Conservation (phyloP, 2,888 invertebrate genomes). For the Lingula anatina region DNA sequence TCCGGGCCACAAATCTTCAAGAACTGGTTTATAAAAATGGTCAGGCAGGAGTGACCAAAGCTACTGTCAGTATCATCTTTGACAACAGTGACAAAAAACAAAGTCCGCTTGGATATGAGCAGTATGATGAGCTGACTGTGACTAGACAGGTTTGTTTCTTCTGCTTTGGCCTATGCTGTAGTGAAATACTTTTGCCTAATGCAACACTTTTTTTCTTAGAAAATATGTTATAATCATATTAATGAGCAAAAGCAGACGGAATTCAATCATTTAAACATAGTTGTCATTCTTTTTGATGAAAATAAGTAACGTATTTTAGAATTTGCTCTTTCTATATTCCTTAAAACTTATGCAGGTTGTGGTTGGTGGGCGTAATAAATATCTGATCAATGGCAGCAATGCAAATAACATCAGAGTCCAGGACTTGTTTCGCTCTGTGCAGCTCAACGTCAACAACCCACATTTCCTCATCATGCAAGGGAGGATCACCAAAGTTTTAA, state of each 20-base stretch:
- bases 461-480: conserved; percentile 99
- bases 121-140: conserved; percentile 83
- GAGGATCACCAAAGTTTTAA: conserved; percentile 94
- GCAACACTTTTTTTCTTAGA: no score
- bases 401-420: conserved; percentile 85
- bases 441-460: conserved; percentile 97
- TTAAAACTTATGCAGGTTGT: conserved; percentile 59
- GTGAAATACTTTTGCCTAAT: no score
- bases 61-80: conserved; percentile 91
- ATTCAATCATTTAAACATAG: no score
- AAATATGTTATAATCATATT: no score
- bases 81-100: conserved; percentile 77
- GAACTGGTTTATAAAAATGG: conserved; percentile 98
- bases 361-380: conserved; percentile 71
- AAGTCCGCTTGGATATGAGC: conserved; percentile 87
- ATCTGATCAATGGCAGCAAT: conserved; percentile 85
- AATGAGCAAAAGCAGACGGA: no score
- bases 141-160: conserved; percentile 71
- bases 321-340: no score
- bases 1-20: conserved; percentile 81
- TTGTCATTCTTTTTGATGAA: no score
- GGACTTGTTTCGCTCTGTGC: conserved; percentile 93
- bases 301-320: no score
- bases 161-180: background rate
- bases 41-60: conserved; percentile 91